Conservation (phyloP, 2,797 vertebrate genomes). For the Enteromius afrohamiltoni region DNA sequence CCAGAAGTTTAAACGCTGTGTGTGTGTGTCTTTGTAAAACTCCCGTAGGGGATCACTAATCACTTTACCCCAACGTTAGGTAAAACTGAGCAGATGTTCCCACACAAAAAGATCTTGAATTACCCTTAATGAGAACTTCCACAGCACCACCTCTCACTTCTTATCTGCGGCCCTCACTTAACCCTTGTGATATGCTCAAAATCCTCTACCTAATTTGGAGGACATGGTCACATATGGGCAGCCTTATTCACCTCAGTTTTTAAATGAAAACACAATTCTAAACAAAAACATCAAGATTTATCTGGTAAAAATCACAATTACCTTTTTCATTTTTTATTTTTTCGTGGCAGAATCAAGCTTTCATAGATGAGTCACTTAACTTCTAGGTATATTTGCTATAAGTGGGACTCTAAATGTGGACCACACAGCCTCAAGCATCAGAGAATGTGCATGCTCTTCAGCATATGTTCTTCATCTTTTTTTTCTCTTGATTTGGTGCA, state of each 20-base stretch:
- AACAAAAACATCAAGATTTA: background rate
- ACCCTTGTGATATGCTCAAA: background rate
- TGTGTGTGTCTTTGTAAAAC: constrained; percentile 18
- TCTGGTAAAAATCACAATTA: background rate
- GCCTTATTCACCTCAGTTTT: background rate
- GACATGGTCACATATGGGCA: no score
- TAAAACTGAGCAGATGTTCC: constrained; percentile 56
- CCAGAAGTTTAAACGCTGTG: constrained; percentile 20
- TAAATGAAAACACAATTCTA: background rate
- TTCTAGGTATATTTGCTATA: background rate
- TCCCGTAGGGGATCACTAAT: constrained; percentile 34
- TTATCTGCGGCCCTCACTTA: background rate
- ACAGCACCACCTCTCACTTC: constrained; percentile 40
- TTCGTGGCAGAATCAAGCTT: background rate
- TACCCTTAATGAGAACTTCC: constrained; percentile 42
- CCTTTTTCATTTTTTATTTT: background rate
- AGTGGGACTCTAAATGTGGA: background rate
- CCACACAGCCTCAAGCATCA: background rate
- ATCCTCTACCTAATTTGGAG: background rate
- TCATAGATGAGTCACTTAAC: background rate
- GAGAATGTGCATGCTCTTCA: background rate
- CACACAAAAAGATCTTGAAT: constrained; percentile 27
- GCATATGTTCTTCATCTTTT: background rate
- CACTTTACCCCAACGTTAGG: constrained; percentile 46
- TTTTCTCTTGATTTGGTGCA: constrained; percentile 1